Evolutionary conservation across 1,140 invertebrate genomes (phyloP), one percentile per base, ranked within the genome.

Genomic region (Thalassaphorura encarpata): DNA sequence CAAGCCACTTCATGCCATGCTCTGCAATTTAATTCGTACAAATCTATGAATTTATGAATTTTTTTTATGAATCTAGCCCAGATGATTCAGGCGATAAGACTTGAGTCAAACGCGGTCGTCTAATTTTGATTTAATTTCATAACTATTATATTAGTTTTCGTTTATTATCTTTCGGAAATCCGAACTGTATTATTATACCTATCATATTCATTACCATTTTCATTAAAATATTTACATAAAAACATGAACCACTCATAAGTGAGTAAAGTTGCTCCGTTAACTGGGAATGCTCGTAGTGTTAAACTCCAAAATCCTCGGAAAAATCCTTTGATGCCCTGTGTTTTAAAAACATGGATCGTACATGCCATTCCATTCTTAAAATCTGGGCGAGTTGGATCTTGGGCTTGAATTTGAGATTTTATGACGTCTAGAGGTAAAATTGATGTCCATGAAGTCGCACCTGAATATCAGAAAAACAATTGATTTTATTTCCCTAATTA

Each of bases 341-440:
- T 59, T 58, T 71, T 66, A 46, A 72, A 76, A 46, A 76, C 75
- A 56, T 75, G 70, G 15, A 63, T 54, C 3, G 72, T 63, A 67
- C 79, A 81, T 60, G 78, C 70, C 2, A 66, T 59, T 40, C 72
- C 73, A 64, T 78, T 72, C 61, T 71, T 69, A 67, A 81, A 79
- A 64, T 70, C 66, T 49, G 74, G 72, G 51, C 72, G 70, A 31
- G 64, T 62, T 13, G 73, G 68, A 62, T 77, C 71, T 57, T 85
- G 82, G 1, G 78, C 78, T 70, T 87, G 85, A 52, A 86, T 77
- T 53, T 80, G 68, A 1, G 83, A 83, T 70, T 88, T 87, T 18
- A 87, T 71, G 11, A 85, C 83, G 69, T 87, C 85, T 6, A 84
- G 71, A 0, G 85, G 85, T 60, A 85, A 76, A 15, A 83, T 78